Base-by-base conservation (phyloP, 2,888 invertebrate genomes). In the Heliconius ismenius region DNA sequence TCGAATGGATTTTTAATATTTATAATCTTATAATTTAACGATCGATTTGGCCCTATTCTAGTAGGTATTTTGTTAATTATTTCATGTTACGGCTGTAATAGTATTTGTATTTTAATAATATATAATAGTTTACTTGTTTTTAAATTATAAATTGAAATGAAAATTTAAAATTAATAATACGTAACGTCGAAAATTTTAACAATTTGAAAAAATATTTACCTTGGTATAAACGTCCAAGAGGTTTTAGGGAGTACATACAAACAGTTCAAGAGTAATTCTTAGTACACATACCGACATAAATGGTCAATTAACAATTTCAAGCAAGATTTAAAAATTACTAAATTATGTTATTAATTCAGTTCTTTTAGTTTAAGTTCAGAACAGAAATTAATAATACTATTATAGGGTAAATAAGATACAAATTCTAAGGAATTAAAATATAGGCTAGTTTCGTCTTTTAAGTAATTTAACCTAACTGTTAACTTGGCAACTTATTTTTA, bases 361-460 rank as follows among this genome's bases (percentile, higher is more conserved):
- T 58, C 0, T n/a, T 58, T 49, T 1, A 58, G 58, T 58, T 58
- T 58, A 58, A 58, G 11, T n/a, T n/a, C 21, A 49, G n/a, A n/a
- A 58, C 58, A 58, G n/a, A n/a, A 58, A 58, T n/a, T 58, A 58
- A 58, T 11, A 58, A 58, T 58, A 58, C n/a, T 58, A 7, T 49
- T 49, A 58, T 58, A 1, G 58, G 58, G 3, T 58, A 58, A 58
- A 58, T 67, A 74, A 28, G n/a, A 58, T 58, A 64, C 68, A 80
- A 81, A 83, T 83, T 83, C 82, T 75, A 78, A 81, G 80, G 81
- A 82, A 83, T 81, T 81, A 81, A 82, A 84, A 82, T 13, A 76
- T 82, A 82, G 81, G 70, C 65, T 79, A 80, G 79, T 78, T 67
- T 81, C 36, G 58, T 67, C 32, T 67, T 76, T 76, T 76, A 79